Conservation (phyloP, 64 coral and sea anemone species). For the Acropora tenuis region DNA sequence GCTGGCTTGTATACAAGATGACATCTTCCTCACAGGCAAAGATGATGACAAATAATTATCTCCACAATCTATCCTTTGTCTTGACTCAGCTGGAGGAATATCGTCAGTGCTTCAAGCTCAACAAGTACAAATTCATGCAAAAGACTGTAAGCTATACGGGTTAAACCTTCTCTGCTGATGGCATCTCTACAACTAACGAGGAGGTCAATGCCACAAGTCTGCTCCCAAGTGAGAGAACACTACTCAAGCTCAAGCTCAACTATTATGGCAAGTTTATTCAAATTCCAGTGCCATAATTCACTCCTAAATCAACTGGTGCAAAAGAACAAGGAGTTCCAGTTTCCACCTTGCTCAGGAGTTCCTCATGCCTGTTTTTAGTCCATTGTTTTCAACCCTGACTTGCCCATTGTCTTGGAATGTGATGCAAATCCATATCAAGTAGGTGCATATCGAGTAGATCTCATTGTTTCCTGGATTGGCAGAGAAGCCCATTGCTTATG, state of each 20-base stretch:
- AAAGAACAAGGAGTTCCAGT: slow-evolving; percentile 1
- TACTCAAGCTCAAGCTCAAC: neutral
- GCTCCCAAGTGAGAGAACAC: neutral
- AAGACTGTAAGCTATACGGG: neutral
- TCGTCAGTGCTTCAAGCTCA: neutral
- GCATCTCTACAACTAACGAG: neutral
- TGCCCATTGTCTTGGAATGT: slow-evolving; percentile 30
- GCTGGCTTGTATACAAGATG: neutral
- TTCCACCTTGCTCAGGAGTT: slow-evolving; percentile 12
- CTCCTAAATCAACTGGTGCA: neutral
- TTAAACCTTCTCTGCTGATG: neutral
- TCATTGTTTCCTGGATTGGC: slow-evolving; percentile 23
- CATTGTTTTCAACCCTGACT: slow-evolving; percentile 9
- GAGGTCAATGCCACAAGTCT: slow-evolving; percentile 3
- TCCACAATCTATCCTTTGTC: neutral
- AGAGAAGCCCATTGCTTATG: slow-evolving; percentile 55
- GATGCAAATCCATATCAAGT: slow-evolving; percentile 11
- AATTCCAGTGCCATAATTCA: neutral
- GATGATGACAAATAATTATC: neutral
- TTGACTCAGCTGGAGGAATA: neutral
- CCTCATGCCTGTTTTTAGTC: slow-evolving; percentile 15
- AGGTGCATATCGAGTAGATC: neutral
- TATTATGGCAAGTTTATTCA: slow-evolving; percentile 32
- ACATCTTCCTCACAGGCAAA: slow-evolving; percentile 18
- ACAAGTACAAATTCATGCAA: slow-evolving; percentile 4